phyloP scores from a whole-genome alignment of 2,113 vertebrate genomes.

The Plestiodon gilberti region DNA sequence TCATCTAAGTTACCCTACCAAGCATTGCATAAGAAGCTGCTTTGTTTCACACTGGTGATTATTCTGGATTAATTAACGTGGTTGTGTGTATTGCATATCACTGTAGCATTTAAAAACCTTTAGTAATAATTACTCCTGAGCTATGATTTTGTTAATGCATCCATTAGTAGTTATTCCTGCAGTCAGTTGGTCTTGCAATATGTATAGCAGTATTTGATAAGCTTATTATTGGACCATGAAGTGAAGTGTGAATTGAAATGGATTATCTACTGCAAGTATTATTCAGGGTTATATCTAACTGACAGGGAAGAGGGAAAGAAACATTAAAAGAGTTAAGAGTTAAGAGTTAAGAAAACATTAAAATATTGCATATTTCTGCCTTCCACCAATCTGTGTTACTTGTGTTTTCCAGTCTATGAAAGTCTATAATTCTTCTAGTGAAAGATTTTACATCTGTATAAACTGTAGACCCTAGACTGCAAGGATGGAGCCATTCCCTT shows the following conservation, averaged over 20 bases:
- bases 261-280: not conserved
- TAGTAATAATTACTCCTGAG: not conserved
- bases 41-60: not conserved
- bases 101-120: not conserved
- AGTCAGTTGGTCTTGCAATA: constrained; percentile 11
- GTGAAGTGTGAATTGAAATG: not conserved
- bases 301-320: too few species aligned
- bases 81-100: not conserved
- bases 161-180: constrained; percentile 3
- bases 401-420: not conserved
- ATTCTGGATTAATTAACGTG: not conserved
- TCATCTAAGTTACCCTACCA: not conserved
- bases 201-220: constrained; percentile 3
- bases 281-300: not conserved
- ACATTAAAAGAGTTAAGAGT: not conserved
- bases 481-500: not conserved
- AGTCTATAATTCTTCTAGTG: not conserved
- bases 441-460: not conserved
- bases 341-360: too few species aligned
- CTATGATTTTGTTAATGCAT: constrained; percentile 16
- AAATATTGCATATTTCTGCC: not conserved
- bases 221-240: not conserved
- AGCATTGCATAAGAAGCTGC: not conserved
- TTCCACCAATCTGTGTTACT: not conserved
- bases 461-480: not conserved